Base-by-base conservation (phyloP, 2,888 invertebrate genomes). In the Oithona nana region DNA sequence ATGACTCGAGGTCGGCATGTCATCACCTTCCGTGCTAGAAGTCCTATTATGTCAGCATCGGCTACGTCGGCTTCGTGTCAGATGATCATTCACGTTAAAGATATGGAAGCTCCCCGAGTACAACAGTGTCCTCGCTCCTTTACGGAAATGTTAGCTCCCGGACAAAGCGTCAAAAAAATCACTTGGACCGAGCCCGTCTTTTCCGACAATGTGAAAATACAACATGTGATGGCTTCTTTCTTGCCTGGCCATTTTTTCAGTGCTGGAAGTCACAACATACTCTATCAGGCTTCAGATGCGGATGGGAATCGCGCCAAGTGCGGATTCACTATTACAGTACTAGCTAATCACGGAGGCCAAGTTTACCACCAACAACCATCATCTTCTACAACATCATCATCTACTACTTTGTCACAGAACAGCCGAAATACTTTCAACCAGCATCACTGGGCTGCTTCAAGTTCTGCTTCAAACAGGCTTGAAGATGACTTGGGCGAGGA, bases 111-210 rank as follows among this genome's bases (percentile, higher is more conserved):
- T 39, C 82, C 82, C 0, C 72, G 71, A 62, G 76, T 80, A 28
- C 72, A 71, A 50, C 77, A 75, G 65, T 83, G 83, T 69, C 82
- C 83, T 0, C 72, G 75, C 52, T 79, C 81, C 4, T 79, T 82
- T 68, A 79, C 80, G 66, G 78, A 80, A 28, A 71, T 74, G 22
- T 70, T 83, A 58, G 72, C 73, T 55, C 73, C 74, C 16, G 77
- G 79, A 52, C 80, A 81, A 69, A 72, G 72, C 0, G 75, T 76
- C 61, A 75, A 79, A 28, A 74, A 76, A 51, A 76, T 83, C 54
- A 75, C 75, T 66, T 83, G 83, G 83, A 76, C 77, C 51, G 83
- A 83, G 67, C 83, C 83, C 1, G 71, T 74, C 51, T 83, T 83
- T 68, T 73, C 73, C 28, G 79, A 80, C 70, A 79, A 80, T 68